Percentiles rank a stretch among this genome's conserved stretches.
Evolutionary conservation across 1,140 invertebrate species (phyloP).

Genomic region (Panonychus citri): DNA sequence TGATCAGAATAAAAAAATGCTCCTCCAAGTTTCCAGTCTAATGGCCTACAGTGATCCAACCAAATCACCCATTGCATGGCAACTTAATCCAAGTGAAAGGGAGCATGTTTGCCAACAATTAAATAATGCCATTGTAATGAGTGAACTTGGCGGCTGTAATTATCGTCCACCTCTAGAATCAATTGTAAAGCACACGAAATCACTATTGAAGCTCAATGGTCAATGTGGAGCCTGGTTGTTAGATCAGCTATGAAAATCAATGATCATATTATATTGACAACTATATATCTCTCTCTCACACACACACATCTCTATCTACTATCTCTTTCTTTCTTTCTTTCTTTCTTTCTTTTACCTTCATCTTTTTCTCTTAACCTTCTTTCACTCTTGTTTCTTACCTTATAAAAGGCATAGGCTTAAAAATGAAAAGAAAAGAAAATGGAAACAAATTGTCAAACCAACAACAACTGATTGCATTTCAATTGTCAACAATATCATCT

Average conservation of each 20-base stretch:
- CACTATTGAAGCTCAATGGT: conserved; percentile 7
- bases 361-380: too few species aligned
- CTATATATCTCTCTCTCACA: too few species aligned
- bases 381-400: too few species aligned
- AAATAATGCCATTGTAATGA: conserved; percentile 70
- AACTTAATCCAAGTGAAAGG: conserved; percentile 68
- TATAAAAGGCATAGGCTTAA: too few species aligned
- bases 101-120: conserved; percentile 81
- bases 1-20: conserved; percentile 72
- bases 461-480: too few species aligned
- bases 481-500: too few species aligned
- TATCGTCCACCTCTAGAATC: conserved; percentile 9
- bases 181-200: conserved; percentile 12
- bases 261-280: too few species aligned
- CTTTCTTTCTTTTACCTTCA: too few species aligned
- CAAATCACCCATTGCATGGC: conserved; percentile 83
- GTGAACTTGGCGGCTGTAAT: background rate
- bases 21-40: conserved; percentile 89
- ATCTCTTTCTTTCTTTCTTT: too few species aligned
- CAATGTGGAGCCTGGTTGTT: conserved; percentile 11
- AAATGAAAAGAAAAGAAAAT: too few species aligned
- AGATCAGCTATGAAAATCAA: conserved; percentile 7
- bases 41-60: conserved; percentile 93
- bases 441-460: too few species aligned
- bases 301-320: background rate